These are phyloP conservation scores for Poeciliopsis turrubarensis DNA, from an alignment of 2,113 vertebrate genomes.

Conservation along the genomic window DNA sequence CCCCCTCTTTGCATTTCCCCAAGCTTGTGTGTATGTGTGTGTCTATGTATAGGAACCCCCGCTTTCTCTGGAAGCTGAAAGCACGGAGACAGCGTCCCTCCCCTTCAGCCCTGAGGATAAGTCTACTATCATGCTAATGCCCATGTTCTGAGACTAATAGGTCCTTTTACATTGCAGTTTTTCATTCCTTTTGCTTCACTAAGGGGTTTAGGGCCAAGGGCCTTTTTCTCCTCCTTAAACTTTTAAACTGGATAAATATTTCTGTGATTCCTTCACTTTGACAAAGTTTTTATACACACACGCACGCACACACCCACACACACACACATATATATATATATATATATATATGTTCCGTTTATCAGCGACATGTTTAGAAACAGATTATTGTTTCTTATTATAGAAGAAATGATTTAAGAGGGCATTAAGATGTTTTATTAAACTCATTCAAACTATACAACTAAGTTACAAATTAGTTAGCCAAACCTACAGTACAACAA, in stretches of 20 bases:
- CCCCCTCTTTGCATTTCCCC: conserved; percentile 77
- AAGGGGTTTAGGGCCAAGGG: conserved; percentile 80
- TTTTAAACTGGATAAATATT: conserved; percentile 84
- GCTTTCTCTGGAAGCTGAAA: conserved; percentile 67
- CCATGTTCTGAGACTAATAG: conserved; percentile 84
- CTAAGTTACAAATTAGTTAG: no score
- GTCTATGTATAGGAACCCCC: conserved; percentile 72
- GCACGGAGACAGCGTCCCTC: conserved; percentile 78
- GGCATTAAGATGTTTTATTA: no score
- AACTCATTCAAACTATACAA: no score
- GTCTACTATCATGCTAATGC: conserved; percentile 86
- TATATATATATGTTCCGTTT: conserved; percentile 30
- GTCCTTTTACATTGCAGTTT: conserved; percentile 81
- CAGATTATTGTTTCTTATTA: no score
- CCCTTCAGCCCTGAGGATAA: conserved; percentile 81
- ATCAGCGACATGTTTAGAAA: no score
- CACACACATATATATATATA: no score
- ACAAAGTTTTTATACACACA: conserved; percentile 49
- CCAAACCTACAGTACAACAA: no score
- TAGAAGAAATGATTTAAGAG: no score
- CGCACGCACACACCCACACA: fast-evolving
- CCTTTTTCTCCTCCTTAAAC: conserved; percentile 79
- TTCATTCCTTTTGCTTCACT: conserved; percentile 81
- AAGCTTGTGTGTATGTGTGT: conserved; percentile 55
- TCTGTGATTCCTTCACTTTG: conserved; percentile 75